Conservation (phyloP, 2,888 invertebrate genomes). For the Neoscelio sp. region DNA sequence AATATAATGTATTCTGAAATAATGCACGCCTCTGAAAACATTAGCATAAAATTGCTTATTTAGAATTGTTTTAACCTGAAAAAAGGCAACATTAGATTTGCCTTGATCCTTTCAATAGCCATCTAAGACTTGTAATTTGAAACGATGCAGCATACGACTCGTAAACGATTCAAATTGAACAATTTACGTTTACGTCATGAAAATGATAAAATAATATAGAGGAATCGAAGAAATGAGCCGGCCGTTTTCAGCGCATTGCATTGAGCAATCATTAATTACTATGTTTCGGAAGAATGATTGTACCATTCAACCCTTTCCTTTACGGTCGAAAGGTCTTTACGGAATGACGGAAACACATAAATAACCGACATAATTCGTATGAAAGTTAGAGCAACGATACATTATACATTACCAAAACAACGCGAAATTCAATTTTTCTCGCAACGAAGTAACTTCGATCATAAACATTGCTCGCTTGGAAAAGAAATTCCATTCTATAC, state of each 20-base stretch:
- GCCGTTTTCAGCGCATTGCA: conserved; percentile 19
- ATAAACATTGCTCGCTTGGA: conserved; percentile 28
- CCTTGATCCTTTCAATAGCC: conserved; percentile 15
- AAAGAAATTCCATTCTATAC: conserved; percentile 56
- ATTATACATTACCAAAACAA: conserved; percentile 18
- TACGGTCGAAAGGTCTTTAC: conserved; percentile 48
- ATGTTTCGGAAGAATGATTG: conserved; percentile 50
- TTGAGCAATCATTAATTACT: conserved; percentile 60
- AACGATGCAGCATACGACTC: not conserved
- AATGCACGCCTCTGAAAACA: not conserved
- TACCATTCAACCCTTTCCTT: conserved; percentile 25
- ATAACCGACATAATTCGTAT: conserved; percentile 37
- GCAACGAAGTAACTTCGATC: conserved; percentile 35
- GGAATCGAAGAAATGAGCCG: conserved; percentile 46
- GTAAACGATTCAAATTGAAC: conserved; percentile 43
- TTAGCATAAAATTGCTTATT: conserved; percentile 14
- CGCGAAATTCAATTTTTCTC: conserved; percentile 41
- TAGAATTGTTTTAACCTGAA: not conserved
- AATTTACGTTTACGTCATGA: conserved; percentile 32
- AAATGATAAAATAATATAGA: conserved; percentile 44
- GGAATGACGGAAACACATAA: conserved; percentile 52
- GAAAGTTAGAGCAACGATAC: conserved; percentile 30
- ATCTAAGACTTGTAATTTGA: conserved; percentile 16
- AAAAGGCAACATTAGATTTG: not conserved
- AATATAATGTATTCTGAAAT: not conserved